Evolutionary conservation across 2,797 vertebrate genomes (phyloP), one percentile per base, ranked within the genome.

Genomic region (Myotis pilosus): DNA sequence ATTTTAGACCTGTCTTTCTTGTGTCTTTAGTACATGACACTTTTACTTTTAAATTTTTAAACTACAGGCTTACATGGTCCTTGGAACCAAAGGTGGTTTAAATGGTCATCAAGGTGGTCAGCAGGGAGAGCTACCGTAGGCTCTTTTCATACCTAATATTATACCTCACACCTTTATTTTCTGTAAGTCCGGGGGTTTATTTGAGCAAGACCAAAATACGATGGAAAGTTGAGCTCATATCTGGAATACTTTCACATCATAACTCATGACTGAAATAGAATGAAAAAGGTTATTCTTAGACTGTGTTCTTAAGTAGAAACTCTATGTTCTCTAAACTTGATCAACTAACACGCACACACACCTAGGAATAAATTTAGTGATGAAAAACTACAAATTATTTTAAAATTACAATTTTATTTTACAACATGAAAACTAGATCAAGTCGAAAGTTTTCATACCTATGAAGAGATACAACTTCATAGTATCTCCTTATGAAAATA

Each of bases 11-110:
- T 80, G 5, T 49, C 7, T 75, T 51, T 38, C 38, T 87, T 57
- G 13, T 9, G 20, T 33, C 76, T 93, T 66, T 8, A 81, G 23
- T 44, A 62, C n/a, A 10, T 28, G 25, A 4, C 9, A 19, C 11
- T 69, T 85, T 25, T 53, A 33, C 11, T 51, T 85, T 79, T 75
- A 53, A 38, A 25, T 85, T 90, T 47, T 44, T 62, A 95, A 92
- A 57, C 22, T 20, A 20, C 0, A 49, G 17, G 36, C 89, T 86
- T 6, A 79, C 10, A 44, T 22, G 68, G 23, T 84, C 66, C 74
- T 94, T 94, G 80, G 94, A 92, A 95, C 82, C 78, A 55, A 30
- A 57, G 16, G 9, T 10, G 5, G 57, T 79, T 96, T 83, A 94
- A 80, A 71, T 71, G 83, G 36, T 83, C 93, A 36, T 93, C 72